These are phyloP conservation scores for Myxocyprinus asiaticus DNA, from an alignment of 2,113 vertebrate genomes.

Conservation along the genomic window DNA sequence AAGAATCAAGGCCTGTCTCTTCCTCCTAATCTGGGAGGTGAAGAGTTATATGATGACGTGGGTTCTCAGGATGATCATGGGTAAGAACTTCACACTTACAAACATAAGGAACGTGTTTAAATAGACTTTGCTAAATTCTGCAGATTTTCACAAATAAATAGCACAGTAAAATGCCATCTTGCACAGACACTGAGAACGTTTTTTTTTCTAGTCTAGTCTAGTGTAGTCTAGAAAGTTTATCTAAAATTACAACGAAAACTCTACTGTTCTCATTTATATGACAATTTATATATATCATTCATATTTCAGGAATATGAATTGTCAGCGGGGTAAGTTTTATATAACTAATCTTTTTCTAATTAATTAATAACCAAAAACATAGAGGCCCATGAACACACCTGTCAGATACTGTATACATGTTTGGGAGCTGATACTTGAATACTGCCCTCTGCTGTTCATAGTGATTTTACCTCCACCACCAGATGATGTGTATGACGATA, in stretches of 20 bases:
- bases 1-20: constrained; percentile 63
- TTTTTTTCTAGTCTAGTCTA: not conserved
- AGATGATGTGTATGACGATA: constrained; percentile 87
- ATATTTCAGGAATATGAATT: constrained; percentile 41
- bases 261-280: not conserved
- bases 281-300: not conserved
- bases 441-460: constrained; percentile 58
- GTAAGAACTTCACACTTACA: constrained; percentile 57
- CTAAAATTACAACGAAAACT: not conserved
- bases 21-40: constrained; percentile 52
- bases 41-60: constrained; percentile 90
- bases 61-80: constrained; percentile 71
- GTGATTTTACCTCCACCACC: constrained; percentile 76
- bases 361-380: not conserved
- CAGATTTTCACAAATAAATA: too few relatives aligned
- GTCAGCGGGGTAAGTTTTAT: constrained; percentile 42
- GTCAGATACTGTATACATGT: not conserved
- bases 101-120: not conserved
- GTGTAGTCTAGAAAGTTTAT: not conserved
- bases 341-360: not conserved
- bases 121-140: too few relatives aligned
- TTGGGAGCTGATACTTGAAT: not conserved
- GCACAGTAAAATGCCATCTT: not conserved
- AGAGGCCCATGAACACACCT: not conserved
- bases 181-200: not conserved